Evolutionary conservation across 37 sponge, comb jelly and placozoan species (phyloP).

Genomic region (Mnemiopsis leidyi): DNA sequence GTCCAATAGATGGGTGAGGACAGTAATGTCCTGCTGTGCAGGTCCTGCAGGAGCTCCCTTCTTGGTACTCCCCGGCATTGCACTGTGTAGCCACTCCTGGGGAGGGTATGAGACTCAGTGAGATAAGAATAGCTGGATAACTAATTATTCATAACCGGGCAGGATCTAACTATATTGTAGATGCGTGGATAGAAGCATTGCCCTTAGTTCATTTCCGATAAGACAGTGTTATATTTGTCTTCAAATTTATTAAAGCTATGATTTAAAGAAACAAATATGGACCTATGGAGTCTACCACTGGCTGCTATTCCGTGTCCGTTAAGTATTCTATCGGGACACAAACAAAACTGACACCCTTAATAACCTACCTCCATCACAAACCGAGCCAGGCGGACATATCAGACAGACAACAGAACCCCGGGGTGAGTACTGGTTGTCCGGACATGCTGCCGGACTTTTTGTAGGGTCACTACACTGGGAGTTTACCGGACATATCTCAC

Average conservation of each 20-base stretch:
- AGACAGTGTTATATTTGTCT: too few species aligned
- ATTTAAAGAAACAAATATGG: too few species aligned
- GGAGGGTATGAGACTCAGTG: background rate
- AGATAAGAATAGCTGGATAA: too few species aligned
- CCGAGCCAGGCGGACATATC: background rate
- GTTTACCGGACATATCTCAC: background rate
- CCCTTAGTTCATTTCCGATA: too few species aligned
- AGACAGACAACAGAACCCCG: background rate
- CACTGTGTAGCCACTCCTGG: background rate
- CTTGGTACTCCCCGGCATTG: background rate
- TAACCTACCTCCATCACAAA: background rate
- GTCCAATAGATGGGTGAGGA: conserved; percentile 25
- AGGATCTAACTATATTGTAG: too few species aligned
- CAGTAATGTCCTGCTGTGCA: conserved; percentile 50
- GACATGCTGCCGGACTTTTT: background rate
- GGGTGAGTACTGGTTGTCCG: background rate
- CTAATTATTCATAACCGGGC: too few species aligned
- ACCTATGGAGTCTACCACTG: too few species aligned
- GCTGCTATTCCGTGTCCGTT: too few species aligned
- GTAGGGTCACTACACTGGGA: background rate
- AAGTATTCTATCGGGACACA: too few species aligned
- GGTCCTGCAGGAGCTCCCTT: background rate
- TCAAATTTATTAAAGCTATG: too few species aligned
- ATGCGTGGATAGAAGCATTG: too few species aligned
- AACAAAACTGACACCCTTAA: too few species aligned